phyloP scores from a whole-genome alignment of 2,888 invertebrate genomes.

The Tetropium fuscum region DNA sequence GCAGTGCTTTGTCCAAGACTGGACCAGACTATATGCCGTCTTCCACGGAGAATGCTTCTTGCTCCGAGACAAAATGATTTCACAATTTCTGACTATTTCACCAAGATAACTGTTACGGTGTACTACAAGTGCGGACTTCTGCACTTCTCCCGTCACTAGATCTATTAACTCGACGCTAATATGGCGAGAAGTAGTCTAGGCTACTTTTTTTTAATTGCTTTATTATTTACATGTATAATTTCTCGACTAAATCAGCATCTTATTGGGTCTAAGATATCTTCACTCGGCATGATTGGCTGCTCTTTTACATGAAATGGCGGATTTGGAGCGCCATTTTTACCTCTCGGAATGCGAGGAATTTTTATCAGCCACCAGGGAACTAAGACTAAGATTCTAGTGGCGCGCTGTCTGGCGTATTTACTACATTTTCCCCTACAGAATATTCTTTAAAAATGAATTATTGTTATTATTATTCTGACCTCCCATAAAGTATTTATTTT shows the following conservation, averaged over 20 bases:
- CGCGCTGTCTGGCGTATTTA: too few relatives aligned
- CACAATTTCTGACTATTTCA: conserved; percentile 42
- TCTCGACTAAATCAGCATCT: conserved; percentile 45
- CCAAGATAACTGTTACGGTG: conserved; percentile 11
- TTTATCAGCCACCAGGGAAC: conserved; percentile 2
- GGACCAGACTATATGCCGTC: conserved; percentile 56
- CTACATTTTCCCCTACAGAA: too few relatives aligned
- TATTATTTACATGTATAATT: conserved; percentile 48
- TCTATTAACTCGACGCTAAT: conserved; percentile 27
- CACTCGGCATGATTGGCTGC: conserved; percentile 44
- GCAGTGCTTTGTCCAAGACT: conserved; percentile 51
- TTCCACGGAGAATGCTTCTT: conserved; percentile 47
- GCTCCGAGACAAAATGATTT: conserved; percentile 48
- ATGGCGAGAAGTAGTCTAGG: conserved; percentile 52
- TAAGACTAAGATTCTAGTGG: conserved; percentile 2
- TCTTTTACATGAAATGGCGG: conserved; percentile 49
- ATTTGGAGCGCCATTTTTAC: conserved; percentile 49
- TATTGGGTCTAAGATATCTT: conserved; percentile 48
- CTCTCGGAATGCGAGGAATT: conserved; percentile 20
- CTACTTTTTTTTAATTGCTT: conserved; percentile 50
- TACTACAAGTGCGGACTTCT: conserved; percentile 13
- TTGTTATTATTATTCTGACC: too few relatives aligned
- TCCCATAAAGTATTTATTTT: too few relatives aligned
- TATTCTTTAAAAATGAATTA: too few relatives aligned
- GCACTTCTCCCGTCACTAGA: conserved; percentile 17